phyloP scores from a whole-genome alignment of 2,113 vertebrate species.

The Zosterops borbonicus region DNA sequence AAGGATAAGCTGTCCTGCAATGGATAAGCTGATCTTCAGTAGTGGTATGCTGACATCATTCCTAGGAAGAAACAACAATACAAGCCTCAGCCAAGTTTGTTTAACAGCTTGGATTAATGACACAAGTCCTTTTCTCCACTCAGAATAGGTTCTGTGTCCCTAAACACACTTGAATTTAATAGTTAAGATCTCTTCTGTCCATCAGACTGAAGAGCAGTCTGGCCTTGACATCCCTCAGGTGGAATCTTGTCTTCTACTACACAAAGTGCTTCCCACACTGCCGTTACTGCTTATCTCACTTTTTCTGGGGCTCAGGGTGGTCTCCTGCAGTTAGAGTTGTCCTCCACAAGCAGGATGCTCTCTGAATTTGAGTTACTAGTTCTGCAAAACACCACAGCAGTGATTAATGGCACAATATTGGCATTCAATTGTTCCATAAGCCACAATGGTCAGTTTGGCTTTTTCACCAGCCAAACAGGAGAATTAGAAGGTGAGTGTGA shows the following conservation, averaged over 20 bases:
- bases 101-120: background rate
- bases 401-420: background rate
- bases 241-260: background rate
- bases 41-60: background rate
- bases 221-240: background rate
- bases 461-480: background rate
- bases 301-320: background rate
- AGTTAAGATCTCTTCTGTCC: background rate
- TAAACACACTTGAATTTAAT: background rate
- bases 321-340: background rate
- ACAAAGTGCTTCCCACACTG: background rate
- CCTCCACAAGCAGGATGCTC: background rate
- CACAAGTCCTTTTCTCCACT: background rate
- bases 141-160: background rate
- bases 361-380: background rate
- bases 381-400: background rate
- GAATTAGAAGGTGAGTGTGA: background rate
- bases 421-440: fast-evolving
- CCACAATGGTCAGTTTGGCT: background rate
- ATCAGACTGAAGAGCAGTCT: background rate
- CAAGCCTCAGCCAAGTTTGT: background rate
- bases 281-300: background rate
- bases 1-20: background rate
- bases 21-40: background rate
- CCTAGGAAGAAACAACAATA: background rate